Evolutionary conservation across 2,888 invertebrate species (phyloP), one percentile per base, ranked within the genome.

Genomic region (Ischnus inquisitorius): DNA sequence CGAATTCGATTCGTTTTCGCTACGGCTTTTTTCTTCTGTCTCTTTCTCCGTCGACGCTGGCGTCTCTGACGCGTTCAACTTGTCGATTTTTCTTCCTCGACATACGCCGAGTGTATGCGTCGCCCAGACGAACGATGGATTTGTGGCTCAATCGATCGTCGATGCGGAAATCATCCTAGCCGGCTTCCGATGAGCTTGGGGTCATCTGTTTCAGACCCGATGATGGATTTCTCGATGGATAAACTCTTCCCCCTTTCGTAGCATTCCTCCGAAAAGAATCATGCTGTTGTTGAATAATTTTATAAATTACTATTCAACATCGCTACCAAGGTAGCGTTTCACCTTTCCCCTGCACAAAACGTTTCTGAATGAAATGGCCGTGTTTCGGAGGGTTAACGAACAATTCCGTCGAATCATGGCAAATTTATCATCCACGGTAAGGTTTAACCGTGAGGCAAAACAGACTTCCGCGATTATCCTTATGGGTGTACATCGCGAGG

Each of bases 121-220:
- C n/a, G 43, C 43, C 19, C 12, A 34, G 34, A 8, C 43, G 60
- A 72, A 71, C 62, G 25, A 68, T 19, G 67, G 60, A 83, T 34
- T 6, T 81, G 76, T 72, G 83, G 82, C 78, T 78, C 71, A 84
- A 77, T 78, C 72, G 81, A 69, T 82, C 81, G 74, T 80, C 84
- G 74, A 85, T 75, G 68, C 85, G 75, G 46, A 83, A 77, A 60
- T 22, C 57, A 79, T 80, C 48, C n/a, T 3, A 57, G 74, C 51
- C 51, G 57, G 64, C 74, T 68, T 76, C 62, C 75, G 62, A 72
- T 25, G 54, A 54, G 54, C 54, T 64, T 39, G 34, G 46, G 48
- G 51, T 67, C 34, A 14, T 54, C 14, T 12, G 25, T 28, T 28
- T 14, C 5, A 25, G 25, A 28, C 28, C 28, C n/a, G 28, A 28